Conservation (phyloP, 2,888 invertebrate species). For the Argyra leucocephala region DNA sequence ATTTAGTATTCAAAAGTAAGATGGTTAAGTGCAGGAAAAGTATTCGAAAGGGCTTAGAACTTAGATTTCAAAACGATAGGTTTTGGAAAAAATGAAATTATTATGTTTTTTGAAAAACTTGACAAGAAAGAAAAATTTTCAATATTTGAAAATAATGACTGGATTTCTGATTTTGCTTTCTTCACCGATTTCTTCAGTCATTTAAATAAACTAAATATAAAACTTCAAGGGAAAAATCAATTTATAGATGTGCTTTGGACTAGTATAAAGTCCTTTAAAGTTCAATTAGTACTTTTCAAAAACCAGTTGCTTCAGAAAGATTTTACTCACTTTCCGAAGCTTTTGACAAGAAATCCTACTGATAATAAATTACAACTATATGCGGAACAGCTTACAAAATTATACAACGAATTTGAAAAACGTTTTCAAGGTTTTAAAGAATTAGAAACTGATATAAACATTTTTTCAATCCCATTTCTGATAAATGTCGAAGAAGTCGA, state of each 20-base stretch:
- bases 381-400: not conserved
- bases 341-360: slow-evolving; percentile 8
- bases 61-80: too few species aligned
- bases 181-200: slow-evolving; percentile 8
- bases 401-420: slow-evolving; percentile 8
- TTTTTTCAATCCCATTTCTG: slow-evolving; percentile 7
- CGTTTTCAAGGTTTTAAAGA: slow-evolving; percentile 2
- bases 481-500: not conserved
- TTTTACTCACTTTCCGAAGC: slow-evolving; percentile 7
- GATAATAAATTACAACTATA: slow-evolving; percentile 8
- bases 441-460: slow-evolving; percentile 9
- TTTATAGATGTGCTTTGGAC: slow-evolving; percentile 7
- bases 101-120: slow-evolving; percentile 8
- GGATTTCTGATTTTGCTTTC: slow-evolving; percentile 9
- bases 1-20: not conserved
- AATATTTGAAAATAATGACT: slow-evolving; percentile 7
- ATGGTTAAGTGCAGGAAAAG: not conserved
- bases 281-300: slow-evolving; percentile 1
- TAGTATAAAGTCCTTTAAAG: slow-evolving; percentile 9
- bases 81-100: slow-evolving; percentile 9
- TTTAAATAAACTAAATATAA: slow-evolving; percentile 8
- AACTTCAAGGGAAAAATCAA: slow-evolving; percentile 7
- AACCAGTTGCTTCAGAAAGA: slow-evolving; percentile 9
- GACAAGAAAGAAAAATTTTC: slow-evolving; percentile 8
- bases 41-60: slow-evolving; percentile 7